Evolutionary conservation across 1,140 invertebrate genomes (phyloP).

Genomic region (Halesus radiatus): DNA sequence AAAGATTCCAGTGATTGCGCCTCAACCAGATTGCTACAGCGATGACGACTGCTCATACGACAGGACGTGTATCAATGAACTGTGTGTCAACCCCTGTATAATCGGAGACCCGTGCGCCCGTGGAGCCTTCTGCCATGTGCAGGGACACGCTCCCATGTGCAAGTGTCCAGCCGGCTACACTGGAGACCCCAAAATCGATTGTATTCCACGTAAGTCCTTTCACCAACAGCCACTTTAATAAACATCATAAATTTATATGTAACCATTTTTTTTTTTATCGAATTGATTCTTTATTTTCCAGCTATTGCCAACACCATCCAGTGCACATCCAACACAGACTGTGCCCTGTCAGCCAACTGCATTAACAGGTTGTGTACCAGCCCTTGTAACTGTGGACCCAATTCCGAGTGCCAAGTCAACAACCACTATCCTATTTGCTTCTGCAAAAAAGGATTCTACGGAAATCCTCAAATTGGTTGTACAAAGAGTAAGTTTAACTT

Average conservation of each 20-base stretch:
- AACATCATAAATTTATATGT: no score
- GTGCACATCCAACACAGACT: constrained; percentile 85
- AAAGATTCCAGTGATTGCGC: constrained; percentile 65
- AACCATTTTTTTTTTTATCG: not conserved
- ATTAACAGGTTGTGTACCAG: constrained; percentile 83
- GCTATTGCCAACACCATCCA: constrained; percentile 74
- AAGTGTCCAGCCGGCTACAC: constrained; percentile 83
- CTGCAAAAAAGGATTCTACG: constrained; percentile 83
- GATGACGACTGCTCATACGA: constrained; percentile 83
- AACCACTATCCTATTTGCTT: constrained; percentile 87
- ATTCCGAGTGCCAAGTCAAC: constrained; percentile 83
- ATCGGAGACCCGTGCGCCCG: constrained; percentile 78
- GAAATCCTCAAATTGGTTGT: constrained; percentile 87
- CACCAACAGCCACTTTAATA: not conserved
- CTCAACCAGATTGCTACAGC: constrained; percentile 78
- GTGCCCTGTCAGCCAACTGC: constrained; percentile 83
- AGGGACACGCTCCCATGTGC: constrained; percentile 82
- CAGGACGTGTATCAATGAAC: constrained; percentile 80
- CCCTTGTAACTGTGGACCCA: constrained; percentile 87
- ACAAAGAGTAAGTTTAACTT: constrained; percentile 73
- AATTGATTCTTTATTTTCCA: constrained; percentile 56
- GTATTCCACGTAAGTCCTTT: constrained; percentile 80
- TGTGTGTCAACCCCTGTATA: constrained; percentile 85
- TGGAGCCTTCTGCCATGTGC: constrained; percentile 84
- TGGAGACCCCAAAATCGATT: constrained; percentile 81